A percentile compares a stretch with the other conserved stretches of the same genome.
These are phyloP conservation scores for Tachuris rubrigastra DNA, from an alignment of 2,113 vertebrate genomes.

Conservation along the genomic window DNA sequence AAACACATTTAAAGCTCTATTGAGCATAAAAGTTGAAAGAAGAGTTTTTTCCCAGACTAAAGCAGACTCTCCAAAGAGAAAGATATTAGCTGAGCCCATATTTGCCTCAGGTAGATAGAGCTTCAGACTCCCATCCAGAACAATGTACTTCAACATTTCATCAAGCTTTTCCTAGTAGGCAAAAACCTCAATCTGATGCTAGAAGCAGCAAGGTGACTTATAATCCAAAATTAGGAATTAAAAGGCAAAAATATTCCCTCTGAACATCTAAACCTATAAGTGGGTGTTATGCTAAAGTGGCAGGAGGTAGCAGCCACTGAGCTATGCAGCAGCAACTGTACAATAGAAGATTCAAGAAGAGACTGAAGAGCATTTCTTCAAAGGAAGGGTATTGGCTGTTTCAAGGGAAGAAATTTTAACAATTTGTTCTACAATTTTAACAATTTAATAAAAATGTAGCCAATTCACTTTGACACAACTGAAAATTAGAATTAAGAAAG, in stretches of 20 bases:
- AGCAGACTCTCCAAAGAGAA: neutral
- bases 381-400: conserved; percentile 34
- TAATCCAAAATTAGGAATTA: neutral
- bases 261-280: conserved; percentile 25
- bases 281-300: no score
- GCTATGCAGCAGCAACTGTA: neutral
- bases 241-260: neutral
- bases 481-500: conserved; percentile 14
- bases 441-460: conserved; percentile 39
- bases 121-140: neutral
- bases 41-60: neutral
- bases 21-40: neutral
- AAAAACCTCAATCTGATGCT: neutral
- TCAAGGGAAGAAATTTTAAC: neutral
- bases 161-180: neutral
- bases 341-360: neutral
- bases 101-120: neutral
- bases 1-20: neutral
- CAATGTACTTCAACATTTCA: neutral
- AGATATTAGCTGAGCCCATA: neutral
- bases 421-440: conserved; percentile 27
- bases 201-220: neutral
- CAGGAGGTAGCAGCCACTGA: neutral
- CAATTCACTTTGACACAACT: neutral
- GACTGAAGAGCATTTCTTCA: conserved; percentile 20